Base-by-base conservation (phyloP, 1,140 invertebrate genomes). In the Halictus rubicundus region DNA sequence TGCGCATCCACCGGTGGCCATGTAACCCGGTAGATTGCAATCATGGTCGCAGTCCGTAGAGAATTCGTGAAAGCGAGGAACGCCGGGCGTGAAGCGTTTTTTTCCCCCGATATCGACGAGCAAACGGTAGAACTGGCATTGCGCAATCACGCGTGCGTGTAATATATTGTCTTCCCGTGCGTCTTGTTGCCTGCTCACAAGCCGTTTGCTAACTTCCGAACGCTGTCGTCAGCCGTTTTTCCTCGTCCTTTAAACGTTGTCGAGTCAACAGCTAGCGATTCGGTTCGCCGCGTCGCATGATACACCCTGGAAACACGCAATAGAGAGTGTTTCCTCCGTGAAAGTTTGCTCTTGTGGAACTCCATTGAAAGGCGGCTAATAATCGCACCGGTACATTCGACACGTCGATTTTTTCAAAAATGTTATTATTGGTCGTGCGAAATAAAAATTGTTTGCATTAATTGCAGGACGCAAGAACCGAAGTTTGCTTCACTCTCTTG, bases 1-100 rank as follows among this genome's bases (percentile, higher is more conserved):
- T 32, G 2, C 16, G 61, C 82, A 71, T 59, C 37, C 23, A 27
- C 4, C 27, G 68, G 71, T 71, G 46, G 68, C 39, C 57, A 2
- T 25, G 66, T 42, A 39, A 78, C 39, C 42, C 54, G 9, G 39
- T 25, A 69, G 68, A 83, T 84, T 49, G 65, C 70, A 52, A 82
- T 73, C 75, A 59, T 52, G 49, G 3, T 63, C 57, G 66, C 75
- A 70, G 42, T 39, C 66, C 66, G 39, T 52, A 52, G 66, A 39
- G 65, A 52, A 52, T 70, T 16, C 66, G 57, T 49, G 75, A 77
- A 77, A 77, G 74, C 66, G 66, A 61, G 37, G 42, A 52, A 61
- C n/a, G 12, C 19, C 37, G 9, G n/a, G 57, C 74, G 74, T 37
- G 71, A 27, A 37, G 25, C 71, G 75, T 70, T 77, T 70, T 52